Percentiles rank a stretch among this genome's conserved stretches.
Evolutionary conservation across 2,113 vertebrate species (phyloP).

Genomic region (Nematolebias whitei): DNA sequence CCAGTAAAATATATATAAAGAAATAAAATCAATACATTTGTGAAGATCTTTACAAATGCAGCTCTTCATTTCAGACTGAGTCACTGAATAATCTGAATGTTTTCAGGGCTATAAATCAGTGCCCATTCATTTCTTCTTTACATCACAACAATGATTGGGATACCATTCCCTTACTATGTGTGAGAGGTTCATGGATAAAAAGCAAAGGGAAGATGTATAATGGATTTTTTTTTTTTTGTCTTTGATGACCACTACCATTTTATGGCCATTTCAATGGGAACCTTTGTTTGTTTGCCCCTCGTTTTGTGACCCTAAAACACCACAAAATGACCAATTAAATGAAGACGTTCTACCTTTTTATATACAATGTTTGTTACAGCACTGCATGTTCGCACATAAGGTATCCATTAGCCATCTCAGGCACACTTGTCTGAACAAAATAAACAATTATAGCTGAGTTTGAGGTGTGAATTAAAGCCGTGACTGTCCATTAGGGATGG

Average conservation of each 20-base stretch:
- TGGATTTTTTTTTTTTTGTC: too few species aligned
- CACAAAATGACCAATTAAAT: slow-evolving; percentile 18
- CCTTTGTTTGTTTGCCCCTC: background rate
- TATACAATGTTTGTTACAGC: slow-evolving; percentile 6
- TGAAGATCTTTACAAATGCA: too few species aligned
- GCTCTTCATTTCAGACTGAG: too few species aligned
- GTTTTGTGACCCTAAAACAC: background rate
- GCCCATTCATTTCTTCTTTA: too few species aligned
- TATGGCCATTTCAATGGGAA: background rate
- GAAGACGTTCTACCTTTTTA: slow-evolving; percentile 9
- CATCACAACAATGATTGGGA: too few species aligned
- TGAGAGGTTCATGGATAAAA: too few species aligned
- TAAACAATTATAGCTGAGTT: slow-evolving; percentile 39
- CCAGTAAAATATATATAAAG: too few species aligned
- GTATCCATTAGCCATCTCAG: background rate
- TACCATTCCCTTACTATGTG: too few species aligned
- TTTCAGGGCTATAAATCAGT: too few species aligned
- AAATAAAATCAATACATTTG: too few species aligned
- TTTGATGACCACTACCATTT: background rate
- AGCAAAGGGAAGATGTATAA: too few species aligned
- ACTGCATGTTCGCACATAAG: background rate
- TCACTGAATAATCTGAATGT: too few species aligned
- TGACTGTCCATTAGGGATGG: slow-evolving; percentile 64
- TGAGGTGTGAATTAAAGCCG: slow-evolving; percentile 55
- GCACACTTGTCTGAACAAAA: background rate